A percentile compares a stretch with the other conserved stretches of the same genome.
Conservation (phyloP, 2,888 invertebrate genomes). For the Stenolophus ochropezus region DNA sequence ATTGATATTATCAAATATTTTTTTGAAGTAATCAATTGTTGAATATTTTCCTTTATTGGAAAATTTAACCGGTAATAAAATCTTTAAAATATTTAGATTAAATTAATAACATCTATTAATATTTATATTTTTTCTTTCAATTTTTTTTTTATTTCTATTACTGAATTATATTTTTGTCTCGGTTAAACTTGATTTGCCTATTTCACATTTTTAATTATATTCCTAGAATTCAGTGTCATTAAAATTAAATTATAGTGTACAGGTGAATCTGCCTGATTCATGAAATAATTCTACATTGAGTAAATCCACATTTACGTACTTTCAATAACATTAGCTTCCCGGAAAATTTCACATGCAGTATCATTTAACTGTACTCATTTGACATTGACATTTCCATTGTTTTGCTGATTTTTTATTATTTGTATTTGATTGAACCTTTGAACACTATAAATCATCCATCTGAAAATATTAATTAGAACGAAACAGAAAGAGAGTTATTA, state of each 20-base stretch:
- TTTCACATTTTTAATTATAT: background rate
- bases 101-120: no score
- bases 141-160: background rate
- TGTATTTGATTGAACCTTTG: no score
- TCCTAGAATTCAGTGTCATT: background rate
- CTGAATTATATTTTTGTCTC: background rate
- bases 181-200: background rate
- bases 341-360: background rate
- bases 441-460: no score
- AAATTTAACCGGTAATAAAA: no score
- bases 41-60: no score
- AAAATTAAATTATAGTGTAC: background rate
- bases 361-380: background rate
- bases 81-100: no score
- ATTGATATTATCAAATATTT: no score
- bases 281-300: background rate
- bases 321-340: background rate
- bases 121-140: no score
- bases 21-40: no score
- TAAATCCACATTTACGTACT: background rate
- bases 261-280: background rate
- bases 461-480: no score
- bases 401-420: background rate
- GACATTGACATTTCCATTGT: background rate
- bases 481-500: no score